Conservation (phyloP, 2,888 invertebrate species). For the Oscheius sp. region DNA sequence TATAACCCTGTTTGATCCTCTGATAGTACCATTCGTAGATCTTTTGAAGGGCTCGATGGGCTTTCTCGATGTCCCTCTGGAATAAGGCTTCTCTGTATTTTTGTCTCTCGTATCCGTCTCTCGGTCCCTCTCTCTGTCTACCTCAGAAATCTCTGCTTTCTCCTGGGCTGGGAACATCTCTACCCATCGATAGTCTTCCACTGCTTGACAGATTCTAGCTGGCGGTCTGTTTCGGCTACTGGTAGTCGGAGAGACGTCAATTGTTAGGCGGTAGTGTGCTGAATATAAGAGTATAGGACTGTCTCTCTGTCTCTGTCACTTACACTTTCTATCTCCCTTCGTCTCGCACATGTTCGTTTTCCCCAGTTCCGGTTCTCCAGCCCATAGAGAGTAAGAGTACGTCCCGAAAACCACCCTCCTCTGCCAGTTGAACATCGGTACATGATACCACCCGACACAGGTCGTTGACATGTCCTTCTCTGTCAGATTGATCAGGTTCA, state of each 20-base stretch:
- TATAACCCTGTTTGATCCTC: conserved; percentile 4
- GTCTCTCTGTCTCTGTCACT: background rate
- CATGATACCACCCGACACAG: conserved; percentile 77
- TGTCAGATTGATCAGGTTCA: conserved; percentile 7
- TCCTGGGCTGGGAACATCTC: conserved; percentile 14
- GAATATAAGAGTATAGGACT: background rate
- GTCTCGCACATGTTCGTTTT: conserved; percentile 21
- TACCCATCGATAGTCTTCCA: conserved; percentile 32
- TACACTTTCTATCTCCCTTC: conserved; percentile 17
- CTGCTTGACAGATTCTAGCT: conserved; percentile 1
- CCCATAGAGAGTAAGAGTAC: conserved; percentile 40
- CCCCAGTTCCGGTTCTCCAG: conserved; percentile 35
- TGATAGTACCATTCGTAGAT: conserved; percentile 6
- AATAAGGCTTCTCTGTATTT: background rate
- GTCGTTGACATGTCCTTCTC: conserved; percentile 15
- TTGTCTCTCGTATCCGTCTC: background rate
- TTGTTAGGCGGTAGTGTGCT: conserved; percentile 28
- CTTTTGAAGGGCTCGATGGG: background rate
- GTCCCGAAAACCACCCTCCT: conserved; percentile 76
- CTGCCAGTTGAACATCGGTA: conserved; percentile 78
- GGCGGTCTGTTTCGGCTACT: background rate
- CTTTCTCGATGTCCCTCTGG: conserved; percentile 2
- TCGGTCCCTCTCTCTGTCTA: background rate
- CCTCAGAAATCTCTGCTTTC: conserved; percentile 1
- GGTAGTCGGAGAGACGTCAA: conserved; percentile 12